These are phyloP conservation scores for Simalia tracyae DNA, from an alignment of 2,797 vertebrate species.

Conservation along the genomic window DNA sequence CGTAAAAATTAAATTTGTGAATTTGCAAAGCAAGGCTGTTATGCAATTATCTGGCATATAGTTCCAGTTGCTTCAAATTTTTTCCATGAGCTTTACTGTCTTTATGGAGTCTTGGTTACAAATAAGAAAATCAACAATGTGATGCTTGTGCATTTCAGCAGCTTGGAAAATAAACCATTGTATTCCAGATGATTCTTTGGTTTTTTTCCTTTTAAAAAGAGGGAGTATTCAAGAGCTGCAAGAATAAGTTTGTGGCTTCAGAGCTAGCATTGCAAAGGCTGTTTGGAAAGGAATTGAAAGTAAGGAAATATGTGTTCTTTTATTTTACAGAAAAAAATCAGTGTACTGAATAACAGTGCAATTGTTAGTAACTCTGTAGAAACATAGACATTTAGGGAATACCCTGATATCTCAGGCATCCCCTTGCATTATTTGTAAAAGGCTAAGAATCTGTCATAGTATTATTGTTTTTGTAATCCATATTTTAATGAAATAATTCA, in stretches of 20 bases:
- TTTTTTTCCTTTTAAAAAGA: slow-evolving; percentile 25
- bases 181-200: slow-evolving; percentile 61
- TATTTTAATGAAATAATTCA: background rate
- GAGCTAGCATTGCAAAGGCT: slow-evolving; percentile 53
- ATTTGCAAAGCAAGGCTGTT: background rate
- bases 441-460: accelerated
- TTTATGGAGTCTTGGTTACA: background rate
- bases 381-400: background rate
- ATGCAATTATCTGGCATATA: background rate
- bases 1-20: background rate
- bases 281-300: slow-evolving; percentile 69
- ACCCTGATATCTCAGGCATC: background rate
- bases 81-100: slow-evolving; percentile 14
- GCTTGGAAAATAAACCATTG: slow-evolving; percentile 42
- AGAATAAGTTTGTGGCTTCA: slow-evolving; percentile 62
- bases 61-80: background rate
- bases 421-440: slow-evolving; percentile 1
- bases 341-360: slow-evolving; percentile 13
- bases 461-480: background rate
- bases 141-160: background rate
- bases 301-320: slow-evolving; percentile 44
- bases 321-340: slow-evolving; percentile 27
- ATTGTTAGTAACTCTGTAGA: background rate
- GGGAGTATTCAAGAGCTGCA: slow-evolving; percentile 47
- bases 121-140: background rate